Base-by-base conservation (phyloP, 2,113 vertebrate genomes). In the Hippocampus barbouri region DNA sequence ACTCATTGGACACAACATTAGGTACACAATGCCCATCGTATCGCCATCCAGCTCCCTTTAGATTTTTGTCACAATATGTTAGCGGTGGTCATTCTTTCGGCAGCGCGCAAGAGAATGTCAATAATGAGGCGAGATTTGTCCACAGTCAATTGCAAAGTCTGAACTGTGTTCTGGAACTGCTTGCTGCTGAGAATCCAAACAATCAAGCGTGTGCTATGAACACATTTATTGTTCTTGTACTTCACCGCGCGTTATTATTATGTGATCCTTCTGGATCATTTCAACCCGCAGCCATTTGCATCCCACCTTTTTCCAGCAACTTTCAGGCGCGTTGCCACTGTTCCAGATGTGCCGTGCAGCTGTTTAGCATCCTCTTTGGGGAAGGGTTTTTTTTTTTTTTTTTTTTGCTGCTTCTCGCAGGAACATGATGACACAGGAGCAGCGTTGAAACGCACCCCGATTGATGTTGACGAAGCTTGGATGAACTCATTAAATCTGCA, bases 141-240 rank as follows among this genome's bases (percentile, higher is more conserved):
- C 21, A n/a, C 7, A 43, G 15, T 2, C 12, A 57, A 57, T 12
- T 12, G 2, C 62, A 76, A 70, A 66, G 72, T 78, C 54, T 81
- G 59, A 66, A 73, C 54, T 79, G 89, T 5, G 49, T 47, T 47
- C 11, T 85, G 76, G 72, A 84, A 67, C 30, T 1, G 62, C 68
- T 65, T 72, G 53, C 72, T 71, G 51, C 71, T 47, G 68, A 47
- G 64, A 85, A 87, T 79, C 80, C 80, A 87, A 90, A 88, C 83
- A 86, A 61, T 9, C 14, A 34, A 61, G 5, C 5, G 6, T 34
- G 59, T 30, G 57, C 23, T 59, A 56, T 10, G 54, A 23, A 56
- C 10, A 27, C 59, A 61, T 61, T 61, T 61, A 34, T 18, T 61
- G 59, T 20, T 61, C 27, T 60, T 60, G 25, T 34, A 60, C 27